Conservation (phyloP, 1,140 invertebrate species). For the Phocides pigmalion region DNA sequence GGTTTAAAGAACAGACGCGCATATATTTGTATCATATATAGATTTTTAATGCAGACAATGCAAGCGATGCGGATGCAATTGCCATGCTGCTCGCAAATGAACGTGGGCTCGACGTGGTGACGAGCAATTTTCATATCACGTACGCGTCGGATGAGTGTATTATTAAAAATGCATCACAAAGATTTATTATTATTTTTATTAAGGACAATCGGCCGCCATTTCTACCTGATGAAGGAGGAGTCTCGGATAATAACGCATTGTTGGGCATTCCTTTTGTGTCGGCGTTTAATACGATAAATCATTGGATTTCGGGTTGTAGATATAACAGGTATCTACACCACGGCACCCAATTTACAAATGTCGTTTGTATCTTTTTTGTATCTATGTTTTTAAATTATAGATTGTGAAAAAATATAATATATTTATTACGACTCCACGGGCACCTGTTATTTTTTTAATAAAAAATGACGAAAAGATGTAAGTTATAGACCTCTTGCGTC, state of each 20-base stretch:
- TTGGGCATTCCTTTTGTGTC: neutral
- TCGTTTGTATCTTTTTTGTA: neutral
- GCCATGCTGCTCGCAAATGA: constrained; percentile 62
- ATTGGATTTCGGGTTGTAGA: neutral
- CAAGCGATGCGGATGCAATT: constrained; percentile 64
- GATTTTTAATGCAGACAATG: constrained; percentile 42
- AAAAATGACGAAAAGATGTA: no score
- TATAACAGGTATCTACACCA: no score
- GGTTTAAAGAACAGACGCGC: neutral
- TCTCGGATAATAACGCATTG: constrained; percentile 6
- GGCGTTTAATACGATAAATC: constrained; percentile 24
- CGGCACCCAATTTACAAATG: constrained; percentile 2
- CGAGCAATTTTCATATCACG: constrained; percentile 30
- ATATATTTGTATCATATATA: constrained; percentile 14
- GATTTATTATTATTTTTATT: constrained; percentile 26
- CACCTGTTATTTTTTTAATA: neutral
- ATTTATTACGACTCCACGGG: neutral
- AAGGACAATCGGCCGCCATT: constrained; percentile 13
- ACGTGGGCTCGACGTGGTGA: constrained; percentile 53
- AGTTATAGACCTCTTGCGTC: no score
- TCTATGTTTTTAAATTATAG: neutral
- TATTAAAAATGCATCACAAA: constrained; percentile 25
- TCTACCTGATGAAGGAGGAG: constrained; percentile 19
- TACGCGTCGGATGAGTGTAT: constrained; percentile 15
- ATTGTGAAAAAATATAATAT: no score